Evolutionary conservation across 1,140 invertebrate genomes (phyloP).

Genomic region (Halesus radiatus): DNA sequence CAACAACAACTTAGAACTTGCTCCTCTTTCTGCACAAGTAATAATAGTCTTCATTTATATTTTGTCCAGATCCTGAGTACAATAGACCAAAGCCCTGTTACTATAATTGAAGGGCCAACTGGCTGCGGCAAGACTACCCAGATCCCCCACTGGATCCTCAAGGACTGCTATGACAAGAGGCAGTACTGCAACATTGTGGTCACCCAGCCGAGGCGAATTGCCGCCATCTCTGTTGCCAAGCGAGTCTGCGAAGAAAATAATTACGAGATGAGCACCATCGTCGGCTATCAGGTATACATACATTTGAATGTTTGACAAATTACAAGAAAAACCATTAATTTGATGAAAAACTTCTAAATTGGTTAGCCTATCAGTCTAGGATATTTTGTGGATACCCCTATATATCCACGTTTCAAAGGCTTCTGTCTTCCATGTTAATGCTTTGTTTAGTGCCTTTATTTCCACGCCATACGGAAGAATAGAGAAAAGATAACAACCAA

Average conservation of each 20-base stretch:
- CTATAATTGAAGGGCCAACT: constrained; percentile 91
- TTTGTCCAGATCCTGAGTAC: constrained; percentile 61
- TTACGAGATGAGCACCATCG: constrained; percentile 81
- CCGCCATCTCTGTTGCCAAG: constrained; percentile 85
- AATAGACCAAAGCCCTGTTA: constrained; percentile 77
- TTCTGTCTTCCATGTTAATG: too few species aligned
- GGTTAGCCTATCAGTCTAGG: too few species aligned
- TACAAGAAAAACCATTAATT: too few species aligned
- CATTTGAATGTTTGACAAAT: neutral
- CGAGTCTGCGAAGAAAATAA: constrained; percentile 83
- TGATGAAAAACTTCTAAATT: too few species aligned
- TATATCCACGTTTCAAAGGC: too few species aligned
- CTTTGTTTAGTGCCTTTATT: too few species aligned
- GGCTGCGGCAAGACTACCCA: constrained; percentile 86
- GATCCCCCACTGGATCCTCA: constrained; percentile 90
- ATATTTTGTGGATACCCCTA: too few species aligned
- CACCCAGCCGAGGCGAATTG: constrained; percentile 89
- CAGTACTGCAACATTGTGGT: constrained; percentile 86
- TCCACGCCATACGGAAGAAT: too few species aligned
- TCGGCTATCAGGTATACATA: constrained; percentile 83
- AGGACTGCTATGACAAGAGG: constrained; percentile 75
- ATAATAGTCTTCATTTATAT: neutral
- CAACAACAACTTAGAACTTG: too few species aligned
- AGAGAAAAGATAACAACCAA: too few species aligned
- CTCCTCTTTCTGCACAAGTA: too few species aligned